Conservation (phyloP, 1,140 invertebrate species). For the Sipha flava region DNA sequence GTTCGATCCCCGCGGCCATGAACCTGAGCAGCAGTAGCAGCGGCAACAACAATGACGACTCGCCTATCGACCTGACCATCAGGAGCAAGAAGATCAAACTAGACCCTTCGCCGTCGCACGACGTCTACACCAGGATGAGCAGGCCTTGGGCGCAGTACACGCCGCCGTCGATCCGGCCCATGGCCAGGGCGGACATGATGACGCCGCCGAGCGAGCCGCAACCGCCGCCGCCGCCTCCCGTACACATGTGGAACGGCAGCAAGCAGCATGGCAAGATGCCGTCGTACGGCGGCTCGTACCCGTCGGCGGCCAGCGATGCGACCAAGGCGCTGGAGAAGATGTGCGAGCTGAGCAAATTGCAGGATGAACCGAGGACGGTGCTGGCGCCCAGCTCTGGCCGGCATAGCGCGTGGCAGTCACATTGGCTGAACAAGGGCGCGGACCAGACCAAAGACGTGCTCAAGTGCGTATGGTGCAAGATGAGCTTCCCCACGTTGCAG, state of each 20-base stretch:
- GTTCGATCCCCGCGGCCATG: neutral
- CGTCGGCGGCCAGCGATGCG: constrained; percentile 54
- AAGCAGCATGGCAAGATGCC: constrained; percentile 49
- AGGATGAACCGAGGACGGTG: constrained; percentile 63
- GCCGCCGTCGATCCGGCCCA: constrained; percentile 56
- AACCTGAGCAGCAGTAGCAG: constrained; percentile 57
- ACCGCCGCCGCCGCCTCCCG: no score
- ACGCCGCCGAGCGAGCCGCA: constrained; percentile 35
- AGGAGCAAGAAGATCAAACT: constrained; percentile 53
- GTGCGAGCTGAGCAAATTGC: constrained; percentile 77
- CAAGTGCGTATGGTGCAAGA: constrained; percentile 93
- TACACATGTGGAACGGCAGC: constrained; percentile 70
- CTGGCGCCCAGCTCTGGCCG: constrained; percentile 47
- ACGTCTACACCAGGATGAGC: constrained; percentile 55
- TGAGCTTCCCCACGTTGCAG: constrained; percentile 79
- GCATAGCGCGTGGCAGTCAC: constrained; percentile 86
- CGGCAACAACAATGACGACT: constrained; percentile 61
- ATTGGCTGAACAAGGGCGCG: constrained; percentile 87
- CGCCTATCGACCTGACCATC: constrained; percentile 42
- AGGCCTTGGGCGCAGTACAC: constrained; percentile 44
- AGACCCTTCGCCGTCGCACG: constrained; percentile 66
- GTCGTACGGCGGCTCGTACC: constrained; percentile 33
- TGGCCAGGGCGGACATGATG: constrained; percentile 61
- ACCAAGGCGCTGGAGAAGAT: constrained; percentile 83
- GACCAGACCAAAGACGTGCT: constrained; percentile 88